Evolutionary conservation across 64 coral and sea anemone species (phyloP), one percentile per base, ranked within the genome.

Genomic region (Montipora foliosa): DNA sequence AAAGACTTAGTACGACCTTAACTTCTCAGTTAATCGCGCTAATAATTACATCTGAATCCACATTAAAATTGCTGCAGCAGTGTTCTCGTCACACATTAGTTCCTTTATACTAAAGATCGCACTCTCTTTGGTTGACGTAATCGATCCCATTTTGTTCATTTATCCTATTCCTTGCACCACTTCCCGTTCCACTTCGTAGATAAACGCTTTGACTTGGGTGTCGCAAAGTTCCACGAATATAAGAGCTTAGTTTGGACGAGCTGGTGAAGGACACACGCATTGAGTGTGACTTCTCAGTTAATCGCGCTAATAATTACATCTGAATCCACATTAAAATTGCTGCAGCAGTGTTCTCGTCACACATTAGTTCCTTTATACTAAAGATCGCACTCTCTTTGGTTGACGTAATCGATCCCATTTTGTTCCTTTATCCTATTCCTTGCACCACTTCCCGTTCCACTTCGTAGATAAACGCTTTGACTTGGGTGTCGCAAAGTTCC

Each of bases 261-360:
- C 95, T 97, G 10, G 84, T 97, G 9, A 94, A 91, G 15, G 95
- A 97, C 9, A 93, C 83, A 12, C 92, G 76, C 67, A 97, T 89
- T 15, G 95, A 97, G 55, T n/a, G n/a, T n/a, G n/a, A 25, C 24
- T 25, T 25, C 24, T 25, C 24, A 25, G 24, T 25, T 25, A 25
- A 25, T 25, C 24, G 24, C 24, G 24, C 24, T 25, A 25, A 25
- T 25, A 25, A 25, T 25, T 25, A 25, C 24, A 25, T 25, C 24
- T 25, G 24, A 25, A 25, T 25, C 24, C 0, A 25, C 24, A 25
- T 25, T 25, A 25, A 25, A 25, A 25, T 25, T 25, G 24, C 24
- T 25, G 24, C 24, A 25, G 24, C 24, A 25, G 24, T 25, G 24
- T 25, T 25, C 24, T 25, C 24, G 24, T 25, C 24, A 25, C 24